These are phyloP conservation scores for Dendrolimus pini DNA, from an alignment of 2,888 invertebrate species.

Conservation along the genomic window DNA sequence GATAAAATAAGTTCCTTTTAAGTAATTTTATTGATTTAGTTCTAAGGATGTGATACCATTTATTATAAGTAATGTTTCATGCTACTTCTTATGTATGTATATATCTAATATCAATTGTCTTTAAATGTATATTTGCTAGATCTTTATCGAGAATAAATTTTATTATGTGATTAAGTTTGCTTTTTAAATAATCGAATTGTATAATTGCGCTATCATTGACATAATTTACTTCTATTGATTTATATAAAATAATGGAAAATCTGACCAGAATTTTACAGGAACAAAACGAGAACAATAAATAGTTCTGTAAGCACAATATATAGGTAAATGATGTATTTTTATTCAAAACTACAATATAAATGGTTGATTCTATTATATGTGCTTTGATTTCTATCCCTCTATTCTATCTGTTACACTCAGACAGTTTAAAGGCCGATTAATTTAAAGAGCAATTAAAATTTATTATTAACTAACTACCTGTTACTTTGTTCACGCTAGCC, in stretches of 20 bases:
- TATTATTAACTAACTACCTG: too few relatives aligned
- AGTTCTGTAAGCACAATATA: slow-evolving; percentile 54
- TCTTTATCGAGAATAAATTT: slow-evolving; percentile 51
- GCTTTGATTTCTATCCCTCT: too few relatives aligned
- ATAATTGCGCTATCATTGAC: slow-evolving; percentile 32
- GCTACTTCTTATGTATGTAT: slow-evolving; percentile 48
- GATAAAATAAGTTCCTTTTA: slow-evolving; percentile 70
- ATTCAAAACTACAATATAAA: slow-evolving; percentile 55
- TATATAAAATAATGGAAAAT: slow-evolving; percentile 10
- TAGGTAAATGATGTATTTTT: slow-evolving; percentile 50
- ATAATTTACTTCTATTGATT: slow-evolving; percentile 29
- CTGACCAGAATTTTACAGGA: slow-evolving; percentile 24
- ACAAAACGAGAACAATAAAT: slow-evolving; percentile 58
- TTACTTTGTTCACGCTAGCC: too few relatives aligned
- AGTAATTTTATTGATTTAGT: slow-evolving; percentile 58
- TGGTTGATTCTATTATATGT: slow-evolving; percentile 42
- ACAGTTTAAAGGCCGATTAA: too few relatives aligned
- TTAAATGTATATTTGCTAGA: slow-evolving; percentile 48
- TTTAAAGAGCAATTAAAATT: too few relatives aligned
- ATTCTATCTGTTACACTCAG: too few relatives aligned
- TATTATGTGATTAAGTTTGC: slow-evolving; percentile 37
- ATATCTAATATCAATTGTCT: slow-evolving; percentile 38
- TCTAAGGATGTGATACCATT: slow-evolving; percentile 74
- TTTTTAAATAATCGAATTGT: slow-evolving; percentile 35
- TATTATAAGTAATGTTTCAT: slow-evolving; percentile 61